A percentile compares a stretch with the other conserved stretches of the same genome.
phyloP scores from a whole-genome alignment of 2,797 vertebrate genomes.

The Caiman crocodilus region DNA sequence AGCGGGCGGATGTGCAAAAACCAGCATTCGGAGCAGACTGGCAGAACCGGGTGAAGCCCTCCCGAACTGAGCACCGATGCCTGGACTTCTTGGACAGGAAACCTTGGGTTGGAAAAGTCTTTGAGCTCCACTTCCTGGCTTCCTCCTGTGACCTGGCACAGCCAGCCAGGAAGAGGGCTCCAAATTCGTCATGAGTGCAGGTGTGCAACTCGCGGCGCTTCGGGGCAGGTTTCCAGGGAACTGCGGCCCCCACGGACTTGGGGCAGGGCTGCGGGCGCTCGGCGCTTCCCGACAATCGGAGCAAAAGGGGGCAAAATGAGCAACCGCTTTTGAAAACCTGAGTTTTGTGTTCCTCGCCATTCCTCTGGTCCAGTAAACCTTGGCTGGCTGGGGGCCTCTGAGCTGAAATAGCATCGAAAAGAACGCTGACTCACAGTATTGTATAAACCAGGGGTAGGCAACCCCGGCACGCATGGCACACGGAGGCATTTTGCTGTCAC shows the following conservation, averaged over 20 bases:
- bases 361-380: too few species aligned
- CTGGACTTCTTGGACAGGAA: background rate
- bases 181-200: background rate
- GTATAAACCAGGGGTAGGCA: background rate
- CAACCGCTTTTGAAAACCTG: background rate
- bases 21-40: background rate
- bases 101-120: background rate
- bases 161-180: background rate
- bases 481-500: too few species aligned
- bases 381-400: background rate
- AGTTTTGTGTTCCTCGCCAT: background rate
- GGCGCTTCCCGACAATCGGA: background rate
- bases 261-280: too few species aligned
- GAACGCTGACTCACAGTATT: background rate
- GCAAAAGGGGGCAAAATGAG: background rate
- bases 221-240: background rate
- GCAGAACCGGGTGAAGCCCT: background rate
- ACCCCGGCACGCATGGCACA: too few species aligned
- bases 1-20: background rate
- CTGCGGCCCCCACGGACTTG: background rate
- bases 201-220: background rate
- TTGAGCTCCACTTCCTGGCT: background rate
- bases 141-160: background rate
- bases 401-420: background rate
- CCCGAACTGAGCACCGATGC: background rate